Conservation (phyloP, 1,140 invertebrate species). For the Scaptomyza pallida region DNA sequence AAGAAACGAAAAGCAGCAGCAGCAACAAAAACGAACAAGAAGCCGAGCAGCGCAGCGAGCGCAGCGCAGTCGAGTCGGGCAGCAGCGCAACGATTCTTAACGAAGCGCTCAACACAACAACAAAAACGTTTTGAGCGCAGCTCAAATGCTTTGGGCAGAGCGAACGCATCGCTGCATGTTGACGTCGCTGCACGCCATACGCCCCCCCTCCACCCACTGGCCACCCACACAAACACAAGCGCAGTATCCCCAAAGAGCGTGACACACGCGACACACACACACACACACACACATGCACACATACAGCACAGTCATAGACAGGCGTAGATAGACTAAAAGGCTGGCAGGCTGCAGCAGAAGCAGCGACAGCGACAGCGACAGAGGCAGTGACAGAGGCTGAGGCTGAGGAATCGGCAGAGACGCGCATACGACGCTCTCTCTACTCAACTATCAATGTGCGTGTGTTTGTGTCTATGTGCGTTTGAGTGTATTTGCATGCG, state of each 20-base stretch:
- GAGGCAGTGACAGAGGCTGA: constrained; percentile 15
- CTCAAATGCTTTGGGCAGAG: constrained; percentile 21
- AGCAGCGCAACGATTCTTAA: constrained; percentile 31
- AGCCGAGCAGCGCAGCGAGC: constrained; percentile 2
- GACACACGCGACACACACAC: constrained; percentile 48
- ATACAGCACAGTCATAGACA: constrained; percentile 4
- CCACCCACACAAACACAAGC: constrained; percentile 48
- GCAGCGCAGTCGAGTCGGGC: constrained; percentile 5
- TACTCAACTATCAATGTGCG: constrained; percentile 18
- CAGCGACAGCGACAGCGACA: constrained; percentile 13
- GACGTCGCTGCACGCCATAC: constrained; percentile 34
- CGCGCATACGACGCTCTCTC: constrained; percentile 30
- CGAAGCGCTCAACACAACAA: constrained; percentile 26
- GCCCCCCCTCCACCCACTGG: constrained; percentile 24
- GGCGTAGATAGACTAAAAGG: constrained; percentile 1
- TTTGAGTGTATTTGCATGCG: constrained; percentile 4
- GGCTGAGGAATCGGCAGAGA: constrained; percentile 21
- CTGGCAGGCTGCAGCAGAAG: constrained; percentile 1
- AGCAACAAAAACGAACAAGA: constrained; percentile 1
- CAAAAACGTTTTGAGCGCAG: constrained; percentile 50
- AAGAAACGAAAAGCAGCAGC: constrained; percentile 8
- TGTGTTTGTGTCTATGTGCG: constrained; percentile 6
- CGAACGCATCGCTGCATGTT: constrained; percentile 40
- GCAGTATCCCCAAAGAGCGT: constrained; percentile 43
- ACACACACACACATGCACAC: constrained; percentile 7